Conservation (phyloP, 2,113 vertebrate genomes). For the Psittacula cyanocephala region DNA sequence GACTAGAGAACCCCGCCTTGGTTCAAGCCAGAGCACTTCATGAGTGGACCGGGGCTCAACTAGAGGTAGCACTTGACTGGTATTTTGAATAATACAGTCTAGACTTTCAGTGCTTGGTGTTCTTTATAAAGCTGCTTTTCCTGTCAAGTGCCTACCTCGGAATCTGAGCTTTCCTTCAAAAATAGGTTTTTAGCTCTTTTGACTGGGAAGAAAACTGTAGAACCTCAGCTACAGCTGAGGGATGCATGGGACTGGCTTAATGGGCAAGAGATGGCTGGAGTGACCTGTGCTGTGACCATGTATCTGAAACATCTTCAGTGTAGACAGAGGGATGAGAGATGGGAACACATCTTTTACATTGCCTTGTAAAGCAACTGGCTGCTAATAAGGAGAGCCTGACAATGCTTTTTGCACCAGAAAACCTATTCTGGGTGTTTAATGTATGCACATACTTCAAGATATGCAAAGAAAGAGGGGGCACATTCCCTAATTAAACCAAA, state of each 20-base stretch:
- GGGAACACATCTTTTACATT: background rate
- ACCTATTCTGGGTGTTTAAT: background rate
- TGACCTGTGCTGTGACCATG: background rate
- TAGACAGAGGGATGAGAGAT: background rate
- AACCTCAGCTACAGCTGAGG: background rate
- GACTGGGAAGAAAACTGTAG: background rate
- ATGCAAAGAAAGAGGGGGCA: rapidly evolving
- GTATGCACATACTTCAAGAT: background rate
- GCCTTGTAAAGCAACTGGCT: background rate
- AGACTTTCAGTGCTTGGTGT: background rate
- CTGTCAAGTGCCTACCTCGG: conserved; percentile 6
- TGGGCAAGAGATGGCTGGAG: background rate
- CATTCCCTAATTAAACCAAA: background rate
- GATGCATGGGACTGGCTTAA: background rate
- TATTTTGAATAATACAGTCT: background rate
- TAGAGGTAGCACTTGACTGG: background rate
- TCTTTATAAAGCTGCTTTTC: conserved; percentile 19
- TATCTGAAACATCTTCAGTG: background rate
- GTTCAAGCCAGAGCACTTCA: background rate
- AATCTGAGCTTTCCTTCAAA: conserved; percentile 24
- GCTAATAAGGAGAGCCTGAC: background rate
- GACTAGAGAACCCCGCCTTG: background rate
- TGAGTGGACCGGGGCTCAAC: background rate
- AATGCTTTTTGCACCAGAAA: background rate
- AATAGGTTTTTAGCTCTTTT: background rate